phyloP scores from a whole-genome alignment of 2,797 vertebrate genomes.

The Argya squamiceps region DNA sequence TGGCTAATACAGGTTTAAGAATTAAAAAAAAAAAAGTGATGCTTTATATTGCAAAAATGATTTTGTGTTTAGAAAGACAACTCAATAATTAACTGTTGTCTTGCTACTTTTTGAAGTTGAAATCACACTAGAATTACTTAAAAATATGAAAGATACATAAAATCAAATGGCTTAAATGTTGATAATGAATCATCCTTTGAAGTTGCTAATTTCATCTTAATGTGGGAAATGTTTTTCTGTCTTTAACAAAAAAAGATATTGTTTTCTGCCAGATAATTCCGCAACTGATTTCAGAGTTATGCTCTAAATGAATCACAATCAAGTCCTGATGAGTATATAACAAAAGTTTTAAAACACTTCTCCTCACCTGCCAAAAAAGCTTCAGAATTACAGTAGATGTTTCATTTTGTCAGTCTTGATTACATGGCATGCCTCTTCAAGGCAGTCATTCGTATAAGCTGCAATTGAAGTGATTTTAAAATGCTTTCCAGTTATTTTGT shows the following conservation, averaged over 20 bases:
- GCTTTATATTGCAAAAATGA: not conserved
- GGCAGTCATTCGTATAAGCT: not conserved
- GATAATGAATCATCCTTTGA: not conserved
- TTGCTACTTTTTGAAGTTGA: not conserved
- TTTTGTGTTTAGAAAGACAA: not conserved
- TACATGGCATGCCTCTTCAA: not conserved
- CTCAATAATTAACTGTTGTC: not conserved
- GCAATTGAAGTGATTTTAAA: slow-evolving; percentile 29
- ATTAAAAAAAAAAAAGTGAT: not conserved
- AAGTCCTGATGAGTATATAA: not conserved
- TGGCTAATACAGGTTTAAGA: not conserved
- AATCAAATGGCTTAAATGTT: not conserved
- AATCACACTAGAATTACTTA: not conserved
- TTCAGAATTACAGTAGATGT: not conserved
- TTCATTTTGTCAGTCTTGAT: slow-evolving; percentile 23
- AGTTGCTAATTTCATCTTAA: not conserved
- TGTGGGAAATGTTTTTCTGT: not conserved
- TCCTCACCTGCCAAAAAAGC: not conserved
- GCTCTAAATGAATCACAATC: not conserved
- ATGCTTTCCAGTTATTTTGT: not conserved
- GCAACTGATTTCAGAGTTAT: not conserved
- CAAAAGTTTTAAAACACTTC: slow-evolving; percentile 8
- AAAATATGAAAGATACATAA: not conserved
- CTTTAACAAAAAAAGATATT: not conserved
- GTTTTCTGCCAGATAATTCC: not conserved